Base-by-base conservation (phyloP, 2,113 vertebrate species). In the Vombatus ursinus region DNA sequence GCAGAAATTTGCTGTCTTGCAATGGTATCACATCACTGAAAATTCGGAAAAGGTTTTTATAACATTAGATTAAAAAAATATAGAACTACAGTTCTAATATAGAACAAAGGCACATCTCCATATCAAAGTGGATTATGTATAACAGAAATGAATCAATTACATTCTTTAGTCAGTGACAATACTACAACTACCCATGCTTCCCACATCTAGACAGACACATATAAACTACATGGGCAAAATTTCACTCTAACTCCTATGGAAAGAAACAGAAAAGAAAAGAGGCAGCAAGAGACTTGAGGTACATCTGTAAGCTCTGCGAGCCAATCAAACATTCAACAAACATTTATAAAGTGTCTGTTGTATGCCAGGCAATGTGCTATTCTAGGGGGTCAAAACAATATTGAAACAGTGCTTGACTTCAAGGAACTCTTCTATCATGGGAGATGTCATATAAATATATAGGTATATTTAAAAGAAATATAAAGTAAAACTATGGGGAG, bases 251-350 rank as follows among this genome's bases (percentile, higher is more conserved):
- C n/a, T 8, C 7, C 23, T 44, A 23, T 7, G 68, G n/a, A 84
- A 84, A 84, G n/a, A 22, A 44, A 23, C 0, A 84, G 7, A 44
- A 22, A 84, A 44, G 2, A 23, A 84, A 84, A 84, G 19, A 84
- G 7, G 5, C 4, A n/a, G 37, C 14, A 3, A 77, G 37, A n/a
- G 25, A n/a, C 12, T 14, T 77, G 37, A 77, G 25, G 68, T 77
- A 4, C 37, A n/a, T 5, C 1, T 16, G 19, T 7, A 37, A 3
- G 3, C 37, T 77, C 5, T 77, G 7, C 4, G 4, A n/a, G 14
- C 5, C 16, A 77, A 31, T 31, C 2, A 61, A 61, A 61, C 52
- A 53, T 31, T 61, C 68, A 77, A n/a, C 1, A 77, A n/a, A 77
- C 3, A 77, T n/a, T n/a, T 19, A 68, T n/a, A 2, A 22, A n/a